phyloP scores from a whole-genome alignment of 1,140 invertebrate genomes.

The Drosophila ohnishii region DNA sequence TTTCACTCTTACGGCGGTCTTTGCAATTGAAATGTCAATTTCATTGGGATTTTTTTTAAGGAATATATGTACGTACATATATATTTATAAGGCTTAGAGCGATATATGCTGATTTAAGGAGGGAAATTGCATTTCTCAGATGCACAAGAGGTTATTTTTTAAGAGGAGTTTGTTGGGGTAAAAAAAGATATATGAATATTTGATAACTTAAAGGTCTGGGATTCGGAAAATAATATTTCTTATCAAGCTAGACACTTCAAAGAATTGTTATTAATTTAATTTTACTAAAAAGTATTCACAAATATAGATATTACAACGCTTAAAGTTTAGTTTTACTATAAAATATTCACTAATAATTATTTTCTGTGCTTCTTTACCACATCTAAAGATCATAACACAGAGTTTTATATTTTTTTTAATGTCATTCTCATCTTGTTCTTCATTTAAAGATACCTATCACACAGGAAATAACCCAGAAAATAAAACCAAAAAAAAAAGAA shows the following conservation, averaged over 20 bases:
- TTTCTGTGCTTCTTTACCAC: not conserved
- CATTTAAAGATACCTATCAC: slow-evolving; percentile 7
- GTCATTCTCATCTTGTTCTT: not conserved
- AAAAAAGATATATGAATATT: not conserved
- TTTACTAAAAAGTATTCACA: not conserved
- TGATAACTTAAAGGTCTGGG: not conserved
- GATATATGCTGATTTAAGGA: slow-evolving; percentile 6
- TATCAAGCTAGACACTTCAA: not conserved
- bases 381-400: not conserved
- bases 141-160: not conserved
- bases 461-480: slow-evolving; percentile 21
- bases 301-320: no score
- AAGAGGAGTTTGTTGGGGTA: not conserved
- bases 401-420: not conserved
- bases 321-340: not conserved
- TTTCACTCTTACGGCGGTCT: slow-evolving; percentile 23
- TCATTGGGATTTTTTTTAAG: slow-evolving; percentile 2
- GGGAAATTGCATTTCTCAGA: not conserved
- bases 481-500: not conserved
- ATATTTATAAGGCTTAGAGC: slow-evolving; percentile 1
- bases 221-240: not conserved
- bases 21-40: slow-evolving; percentile 71
- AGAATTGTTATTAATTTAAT: not conserved
- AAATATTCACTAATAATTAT: not conserved
- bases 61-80: not conserved